These are phyloP conservation scores for Umimayanthus kanabou DNA, from an alignment of 92 coral and sea anemone genomes.

Conservation along the genomic window DNA sequence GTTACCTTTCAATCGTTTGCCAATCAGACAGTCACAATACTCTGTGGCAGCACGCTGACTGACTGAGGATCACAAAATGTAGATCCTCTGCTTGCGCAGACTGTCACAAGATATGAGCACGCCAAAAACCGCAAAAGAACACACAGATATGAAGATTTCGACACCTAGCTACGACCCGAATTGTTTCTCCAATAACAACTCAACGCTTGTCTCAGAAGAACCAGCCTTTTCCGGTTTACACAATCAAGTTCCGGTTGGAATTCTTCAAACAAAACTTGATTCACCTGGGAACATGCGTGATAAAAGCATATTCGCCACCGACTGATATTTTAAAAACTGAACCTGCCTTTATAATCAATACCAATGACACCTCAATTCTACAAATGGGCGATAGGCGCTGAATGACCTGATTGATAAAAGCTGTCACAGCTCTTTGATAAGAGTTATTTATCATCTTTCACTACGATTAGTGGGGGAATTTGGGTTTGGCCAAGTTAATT, in stretches of 20 bases:
- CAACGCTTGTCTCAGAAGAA: slow-evolving; percentile 11
- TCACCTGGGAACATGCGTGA: not conserved
- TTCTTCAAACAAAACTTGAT: not conserved
- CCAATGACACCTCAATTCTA: not conserved
- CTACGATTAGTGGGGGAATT: not conserved
- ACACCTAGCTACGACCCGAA: slow-evolving; percentile 9
- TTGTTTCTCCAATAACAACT: slow-evolving; percentile 6
- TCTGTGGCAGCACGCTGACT: not conserved
- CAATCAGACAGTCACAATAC: too few species aligned
- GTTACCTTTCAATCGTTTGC: too few species aligned
- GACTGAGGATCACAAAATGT: not conserved
- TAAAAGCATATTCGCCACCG: not conserved
- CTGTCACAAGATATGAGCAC: not conserved
- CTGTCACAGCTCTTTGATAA: not conserved
- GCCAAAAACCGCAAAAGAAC: not conserved
- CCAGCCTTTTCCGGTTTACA: slow-evolving; percentile 24
- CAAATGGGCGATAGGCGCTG: not conserved
- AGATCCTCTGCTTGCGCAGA: not conserved
- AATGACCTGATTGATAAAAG: not conserved
- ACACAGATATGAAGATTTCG: slow-evolving; percentile 7
- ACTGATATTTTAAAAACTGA: not conserved
- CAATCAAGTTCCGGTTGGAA: slow-evolving; percentile 1
- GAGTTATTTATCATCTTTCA: not conserved
- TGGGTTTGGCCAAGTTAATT: not conserved
- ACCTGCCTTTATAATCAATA: not conserved